These are phyloP conservation scores for Onychomys leucogaster DNA, from an alignment of 2,797 vertebrate species.

Conservation along the genomic window DNA sequence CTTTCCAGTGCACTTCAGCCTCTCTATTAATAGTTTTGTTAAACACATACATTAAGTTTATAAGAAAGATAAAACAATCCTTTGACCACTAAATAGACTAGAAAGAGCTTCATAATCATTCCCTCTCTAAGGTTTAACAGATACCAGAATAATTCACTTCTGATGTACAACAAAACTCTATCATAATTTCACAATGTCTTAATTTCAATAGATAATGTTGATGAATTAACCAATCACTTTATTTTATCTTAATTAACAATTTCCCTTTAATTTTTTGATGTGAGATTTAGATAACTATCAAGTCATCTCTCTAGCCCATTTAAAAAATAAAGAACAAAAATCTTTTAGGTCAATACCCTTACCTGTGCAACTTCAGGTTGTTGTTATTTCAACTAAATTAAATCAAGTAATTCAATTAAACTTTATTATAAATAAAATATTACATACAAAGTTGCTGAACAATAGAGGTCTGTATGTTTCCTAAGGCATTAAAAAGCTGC, in stretches of 20 bases:
- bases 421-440: slow-evolving; percentile 20
- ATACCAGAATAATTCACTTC: slow-evolving; percentile 61
- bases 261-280: slow-evolving; percentile 44
- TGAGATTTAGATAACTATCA: too few relatives aligned
- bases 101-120: slow-evolving; percentile 63
- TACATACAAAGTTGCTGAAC: background rate
- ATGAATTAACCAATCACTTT: slow-evolving; percentile 9
- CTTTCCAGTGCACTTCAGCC: slow-evolving; percentile 75
- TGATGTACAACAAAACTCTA: slow-evolving; percentile 21
- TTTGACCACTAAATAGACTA: slow-evolving; percentile 63
- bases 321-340: background rate
- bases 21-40: slow-evolving; percentile 81
- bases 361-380: background rate
- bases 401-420: slow-evolving; percentile 37
- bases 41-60: slow-evolving; percentile 80
- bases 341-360: slow-evolving; percentile 13
- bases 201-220: background rate
- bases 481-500: background rate
- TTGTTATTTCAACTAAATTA: slow-evolving; percentile 58
- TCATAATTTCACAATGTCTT: background rate
- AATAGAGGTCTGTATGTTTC: background rate
- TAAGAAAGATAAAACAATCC: slow-evolving; percentile 66
- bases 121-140: background rate
- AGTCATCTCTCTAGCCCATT: background rate
- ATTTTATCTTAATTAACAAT: slow-evolving; percentile 57